These are phyloP conservation scores for Furcula furcula DNA, from an alignment of 2,888 invertebrate species.

Conservation along the genomic window DNA sequence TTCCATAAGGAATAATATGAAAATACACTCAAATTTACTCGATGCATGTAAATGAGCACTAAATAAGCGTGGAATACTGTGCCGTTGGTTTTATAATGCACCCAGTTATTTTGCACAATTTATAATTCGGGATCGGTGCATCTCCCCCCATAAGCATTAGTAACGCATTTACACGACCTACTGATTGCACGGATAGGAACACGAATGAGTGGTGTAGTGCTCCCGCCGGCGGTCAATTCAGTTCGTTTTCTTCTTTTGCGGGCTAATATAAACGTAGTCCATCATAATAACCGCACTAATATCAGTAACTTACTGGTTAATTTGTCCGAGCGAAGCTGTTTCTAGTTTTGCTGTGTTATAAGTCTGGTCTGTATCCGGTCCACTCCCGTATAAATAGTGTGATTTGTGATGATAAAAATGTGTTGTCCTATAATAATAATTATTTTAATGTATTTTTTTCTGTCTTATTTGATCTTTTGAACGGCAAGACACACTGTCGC, in stretches of 20 bases:
- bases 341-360: constrained; percentile 7
- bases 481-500: too few relatives aligned
- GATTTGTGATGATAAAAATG: neutral
- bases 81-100: neutral
- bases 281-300: constrained; percentile 3
- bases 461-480: too few relatives aligned
- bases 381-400: neutral
- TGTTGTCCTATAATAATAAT: too few relatives aligned
- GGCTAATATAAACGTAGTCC: constrained; percentile 1
- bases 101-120: constrained; percentile 44
- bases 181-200: neutral
- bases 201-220: neutral
- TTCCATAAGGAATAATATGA: too few relatives aligned
- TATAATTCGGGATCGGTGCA: constrained; percentile 39
- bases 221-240: neutral
- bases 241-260: constrained; percentile 8
- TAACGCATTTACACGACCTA: neutral
- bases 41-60: too few relatives aligned
- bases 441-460: too few relatives aligned
- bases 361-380: neutral
- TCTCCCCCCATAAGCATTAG: constrained; percentile 11
- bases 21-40: too few relatives aligned
- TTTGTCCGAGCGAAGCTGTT: neutral
- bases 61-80: too few relatives aligned
- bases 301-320: neutral